phyloP scores from a whole-genome alignment of 1,140 invertebrate genomes.

The Luehdorfia chinensis region DNA sequence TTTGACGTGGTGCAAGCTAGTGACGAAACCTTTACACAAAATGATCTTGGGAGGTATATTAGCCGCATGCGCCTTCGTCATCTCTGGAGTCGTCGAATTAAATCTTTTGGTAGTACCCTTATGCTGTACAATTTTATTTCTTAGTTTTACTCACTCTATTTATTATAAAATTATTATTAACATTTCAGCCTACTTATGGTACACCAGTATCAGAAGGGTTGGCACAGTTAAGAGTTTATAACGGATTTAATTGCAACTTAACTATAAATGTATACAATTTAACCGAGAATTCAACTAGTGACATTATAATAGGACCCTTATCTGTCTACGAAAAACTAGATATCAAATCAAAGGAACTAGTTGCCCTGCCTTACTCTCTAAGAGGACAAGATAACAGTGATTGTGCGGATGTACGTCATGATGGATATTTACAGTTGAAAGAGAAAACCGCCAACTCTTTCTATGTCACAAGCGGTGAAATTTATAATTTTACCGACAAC shows the following conservation, averaged over 20 bases:
- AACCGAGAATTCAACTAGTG: slow-evolving; percentile 17
- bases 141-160: too few relatives aligned
- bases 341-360: slow-evolving; percentile 32
- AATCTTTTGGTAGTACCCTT: slow-evolving; percentile 84
- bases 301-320: slow-evolving; percentile 35
- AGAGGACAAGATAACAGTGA: slow-evolving; percentile 33
- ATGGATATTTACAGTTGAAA: slow-evolving; percentile 37
- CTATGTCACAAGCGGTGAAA: slow-evolving; percentile 54
- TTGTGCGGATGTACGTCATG: slow-evolving; percentile 37
- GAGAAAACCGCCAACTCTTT: slow-evolving; percentile 68
- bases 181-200: slow-evolving; percentile 66
- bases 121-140: too few relatives aligned
- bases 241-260: slow-evolving; percentile 60
- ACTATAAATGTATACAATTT: slow-evolving; percentile 31
- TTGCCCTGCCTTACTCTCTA: slow-evolving; percentile 49
- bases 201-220: slow-evolving; percentile 58
- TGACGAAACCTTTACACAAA: slow-evolving; percentile 88
- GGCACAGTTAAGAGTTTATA: slow-evolving; percentile 61
- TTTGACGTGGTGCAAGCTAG: slow-evolving; percentile 87
- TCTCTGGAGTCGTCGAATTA: slow-evolving; percentile 91
- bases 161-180: slow-evolving; percentile 14
- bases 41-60: slow-evolving; percentile 91
- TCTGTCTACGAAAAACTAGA: slow-evolving; percentile 53
- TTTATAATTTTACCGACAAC: slow-evolving; percentile 56
- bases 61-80: slow-evolving; percentile 89